Conservation (phyloP, 2,888 invertebrate species). For the Pasiphila rectangulata region DNA sequence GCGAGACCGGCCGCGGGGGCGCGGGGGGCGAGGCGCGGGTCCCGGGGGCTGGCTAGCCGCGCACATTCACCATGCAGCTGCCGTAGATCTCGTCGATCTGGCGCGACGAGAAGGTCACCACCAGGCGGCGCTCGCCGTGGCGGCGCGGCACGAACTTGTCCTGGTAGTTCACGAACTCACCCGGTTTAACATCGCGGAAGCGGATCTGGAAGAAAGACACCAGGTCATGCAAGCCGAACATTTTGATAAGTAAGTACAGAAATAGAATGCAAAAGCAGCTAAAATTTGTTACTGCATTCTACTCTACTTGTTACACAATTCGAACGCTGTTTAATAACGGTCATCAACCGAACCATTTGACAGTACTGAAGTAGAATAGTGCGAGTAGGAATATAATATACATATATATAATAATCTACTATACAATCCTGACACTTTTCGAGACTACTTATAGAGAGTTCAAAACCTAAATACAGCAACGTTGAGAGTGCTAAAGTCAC, state of each 20-base stretch:
- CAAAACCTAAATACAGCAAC: too few relatives aligned
- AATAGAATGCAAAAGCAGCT: too few relatives aligned
- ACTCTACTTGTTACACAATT: too few relatives aligned
- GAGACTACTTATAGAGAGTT: too few relatives aligned
- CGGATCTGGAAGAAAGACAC: constrained; percentile 55
- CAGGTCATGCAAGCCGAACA: constrained; percentile 3
- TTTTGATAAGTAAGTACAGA: background rate
- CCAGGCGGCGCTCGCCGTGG: constrained; percentile 82
- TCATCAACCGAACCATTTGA: too few relatives aligned
- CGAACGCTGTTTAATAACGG: too few relatives aligned
- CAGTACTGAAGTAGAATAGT: background rate
- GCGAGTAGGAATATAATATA: background rate
- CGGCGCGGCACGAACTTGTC: constrained; percentile 82
- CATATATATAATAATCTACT: too few relatives aligned
- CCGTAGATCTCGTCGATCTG: constrained; percentile 84
- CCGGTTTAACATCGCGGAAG: constrained; percentile 83
- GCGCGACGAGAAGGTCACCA: constrained; percentile 84
- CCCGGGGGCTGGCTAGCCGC: constrained; percentile 74
- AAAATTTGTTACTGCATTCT: too few relatives aligned
- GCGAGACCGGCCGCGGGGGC: constrained; percentile 58
- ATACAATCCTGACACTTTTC: too few relatives aligned
- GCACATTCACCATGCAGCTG: constrained; percentile 76
- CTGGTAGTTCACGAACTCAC: constrained; percentile 82
- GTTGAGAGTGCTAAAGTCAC: background rate
- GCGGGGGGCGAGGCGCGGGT: constrained; percentile 71